Evolutionary conservation across 2,797 vertebrate genomes (phyloP), one percentile per base, ranked within the genome.

Genomic region (Euphonia xanthogaster): DNA sequence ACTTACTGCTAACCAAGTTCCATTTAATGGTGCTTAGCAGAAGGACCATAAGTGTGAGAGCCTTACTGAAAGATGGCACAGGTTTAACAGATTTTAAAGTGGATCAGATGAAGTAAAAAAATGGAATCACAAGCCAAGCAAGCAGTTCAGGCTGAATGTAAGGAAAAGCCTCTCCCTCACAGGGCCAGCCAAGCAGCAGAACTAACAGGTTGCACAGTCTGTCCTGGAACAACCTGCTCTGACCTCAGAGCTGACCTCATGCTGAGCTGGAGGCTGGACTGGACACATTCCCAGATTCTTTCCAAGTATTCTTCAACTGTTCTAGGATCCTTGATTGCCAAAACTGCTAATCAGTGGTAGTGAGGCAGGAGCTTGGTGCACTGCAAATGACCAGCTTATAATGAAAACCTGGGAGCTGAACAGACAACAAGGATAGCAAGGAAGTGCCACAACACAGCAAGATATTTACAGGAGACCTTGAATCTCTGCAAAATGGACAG

Each of bases 41-140:
- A 30, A 70, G 58, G 42, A 62, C 23, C 1, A 0, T 11, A 51
- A 67, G 6, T 1, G 1, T 25, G 14, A 35, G 15, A n/a, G 10
- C 1, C 35, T 45, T 44, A 20, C 28, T 78, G 39, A 57, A 71
- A 66, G 30, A 27, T 14, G 18, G 12, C 14, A 75, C 8, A 15
- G 9, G 24, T 40, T 66, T 19, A n/a, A 16, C 20, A 40, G 5
- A 27, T 30, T 74, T 66, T 21, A 7, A 63, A 63, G 30, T 12
- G 30, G 11, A 75, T 35, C 23, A 44, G 40, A 21, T 5, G 3
- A 40, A 65, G 10, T 19, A 1, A 8, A 47, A 37, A 22, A 71
- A 14, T 5, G 3, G 33, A 40, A 11, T 60, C 31, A n/a, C 12
- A 65, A 60, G 5, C 33, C 47, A 61, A 70, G 55, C 12, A 65